Evolutionary conservation across 2,797 vertebrate species (phyloP).

Genomic region (Sternarchorhynchus goeldii): DNA sequence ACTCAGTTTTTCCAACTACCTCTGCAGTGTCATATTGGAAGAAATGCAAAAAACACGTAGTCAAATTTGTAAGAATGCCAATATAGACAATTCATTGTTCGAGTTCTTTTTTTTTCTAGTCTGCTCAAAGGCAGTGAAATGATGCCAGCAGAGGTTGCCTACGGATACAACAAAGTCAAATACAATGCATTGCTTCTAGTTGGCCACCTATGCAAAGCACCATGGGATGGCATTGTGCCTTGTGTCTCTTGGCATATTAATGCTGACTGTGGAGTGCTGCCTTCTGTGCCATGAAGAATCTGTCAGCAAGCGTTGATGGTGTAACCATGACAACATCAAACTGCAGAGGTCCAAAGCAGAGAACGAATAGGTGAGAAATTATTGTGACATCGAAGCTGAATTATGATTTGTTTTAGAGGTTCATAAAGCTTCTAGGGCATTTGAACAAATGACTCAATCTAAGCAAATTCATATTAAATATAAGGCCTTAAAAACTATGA

Average conservation of each 20-base stretch:
- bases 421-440: background rate
- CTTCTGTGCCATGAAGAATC: constrained; percentile 1
- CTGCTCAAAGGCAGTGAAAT: constrained; percentile 28
- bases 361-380: constrained; percentile 1
- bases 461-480: background rate
- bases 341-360: background rate
- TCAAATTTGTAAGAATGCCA: too few relatives aligned
- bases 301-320: constrained; percentile 6
- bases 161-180: constrained; percentile 35
- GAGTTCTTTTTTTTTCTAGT: background rate
- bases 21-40: too few relatives aligned
- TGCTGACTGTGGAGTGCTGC: background rate
- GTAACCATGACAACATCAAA: constrained; percentile 41
- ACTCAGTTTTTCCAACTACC: too few relatives aligned
- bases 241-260: constrained; percentile 24
- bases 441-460: background rate
- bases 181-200: constrained; percentile 17
- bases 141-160: constrained; percentile 19
- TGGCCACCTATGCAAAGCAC: constrained; percentile 30
- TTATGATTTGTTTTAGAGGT: background rate
- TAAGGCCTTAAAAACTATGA: too few relatives aligned
- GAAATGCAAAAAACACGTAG: too few relatives aligned
- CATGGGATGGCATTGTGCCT: constrained; percentile 19
- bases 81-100: too few relatives aligned
- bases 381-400: constrained; percentile 8